Conservation (phyloP, 2,888 invertebrate genomes). For the Falcaria lacertinaria region DNA sequence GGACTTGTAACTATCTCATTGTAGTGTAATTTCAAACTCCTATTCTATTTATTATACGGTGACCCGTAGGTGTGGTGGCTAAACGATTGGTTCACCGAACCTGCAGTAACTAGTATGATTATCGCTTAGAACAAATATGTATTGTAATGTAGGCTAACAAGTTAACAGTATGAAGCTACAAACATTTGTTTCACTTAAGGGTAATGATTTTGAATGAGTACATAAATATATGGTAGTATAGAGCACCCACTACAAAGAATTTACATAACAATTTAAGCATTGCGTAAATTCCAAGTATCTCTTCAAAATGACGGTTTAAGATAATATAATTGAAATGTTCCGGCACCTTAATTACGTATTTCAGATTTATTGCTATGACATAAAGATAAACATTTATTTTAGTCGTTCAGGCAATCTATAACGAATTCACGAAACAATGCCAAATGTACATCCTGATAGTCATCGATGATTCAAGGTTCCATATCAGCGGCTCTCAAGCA, state of each 20-base stretch:
- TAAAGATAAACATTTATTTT: background rate
- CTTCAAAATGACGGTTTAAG: too few relatives aligned
- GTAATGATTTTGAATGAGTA: too few relatives aligned
- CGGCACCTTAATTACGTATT: background rate
- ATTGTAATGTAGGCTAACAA: too few relatives aligned
- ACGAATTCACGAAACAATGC: slow-evolving; percentile 42
- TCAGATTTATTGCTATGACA: background rate
- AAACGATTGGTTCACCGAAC: too few relatives aligned
- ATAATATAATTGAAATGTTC: background rate
- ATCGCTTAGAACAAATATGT: too few relatives aligned
- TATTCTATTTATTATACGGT: slow-evolving; percentile 19
- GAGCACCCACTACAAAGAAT: too few relatives aligned
- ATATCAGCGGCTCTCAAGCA: slow-evolving; percentile 38
- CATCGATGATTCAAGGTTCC: slow-evolving; percentile 63
- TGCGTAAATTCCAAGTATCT: too few relatives aligned
- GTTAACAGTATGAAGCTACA: too few relatives aligned
- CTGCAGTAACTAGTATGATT: too few relatives aligned
- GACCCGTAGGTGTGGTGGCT: background rate
- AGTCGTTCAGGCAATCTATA: background rate
- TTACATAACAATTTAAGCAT: too few relatives aligned
- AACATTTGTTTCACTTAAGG: too few relatives aligned
- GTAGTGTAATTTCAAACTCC: slow-evolving; percentile 42
- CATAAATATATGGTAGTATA: too few relatives aligned
- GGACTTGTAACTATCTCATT: slow-evolving; percentile 50
- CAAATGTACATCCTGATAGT: slow-evolving; percentile 61